Conservation (phyloP, 2,113 vertebrate species). For the Petromus typicus region DNA sequence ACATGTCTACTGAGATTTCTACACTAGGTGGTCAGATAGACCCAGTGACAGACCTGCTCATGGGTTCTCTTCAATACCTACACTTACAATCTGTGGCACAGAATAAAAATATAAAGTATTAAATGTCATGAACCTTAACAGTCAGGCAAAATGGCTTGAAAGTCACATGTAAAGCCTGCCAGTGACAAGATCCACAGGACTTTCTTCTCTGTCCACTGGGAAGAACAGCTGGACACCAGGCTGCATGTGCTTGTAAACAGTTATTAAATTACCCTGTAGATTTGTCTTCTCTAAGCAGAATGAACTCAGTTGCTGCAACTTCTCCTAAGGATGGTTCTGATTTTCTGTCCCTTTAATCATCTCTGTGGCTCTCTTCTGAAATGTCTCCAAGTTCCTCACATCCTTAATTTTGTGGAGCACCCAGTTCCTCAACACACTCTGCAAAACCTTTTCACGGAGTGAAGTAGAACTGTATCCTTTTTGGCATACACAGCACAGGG, state of each 20-base stretch:
- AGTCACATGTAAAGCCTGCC: slow-evolving; percentile 43
- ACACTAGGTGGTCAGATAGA: neutral
- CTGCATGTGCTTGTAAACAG: slow-evolving; percentile 68
- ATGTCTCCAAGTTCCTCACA: slow-evolving; percentile 66
- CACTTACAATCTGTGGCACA: slow-evolving; percentile 30
- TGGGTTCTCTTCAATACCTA: slow-evolving; percentile 11
- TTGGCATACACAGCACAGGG: neutral
- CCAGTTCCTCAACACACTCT: neutral
- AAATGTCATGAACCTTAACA: neutral
- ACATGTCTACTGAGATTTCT: neutral
- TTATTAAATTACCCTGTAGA: slow-evolving; percentile 66
- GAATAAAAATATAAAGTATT: neutral
- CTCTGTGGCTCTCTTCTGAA: slow-evolving; percentile 72
- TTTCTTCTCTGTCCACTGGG: slow-evolving; percentile 58
- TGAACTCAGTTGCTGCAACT: slow-evolving; percentile 65
- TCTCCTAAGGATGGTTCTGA: slow-evolving; percentile 76
- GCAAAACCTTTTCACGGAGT: neutral
- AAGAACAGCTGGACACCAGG: slow-evolving; percentile 79
- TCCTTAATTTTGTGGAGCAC: slow-evolving; percentile 47
- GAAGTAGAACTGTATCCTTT: neutral
- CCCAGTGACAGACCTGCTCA: neutral
- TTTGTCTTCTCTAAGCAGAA: slow-evolving; percentile 71
- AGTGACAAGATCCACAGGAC: neutral
- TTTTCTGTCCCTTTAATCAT: slow-evolving; percentile 81
- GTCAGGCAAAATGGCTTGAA: neutral